A percentile compares a stretch with the other conserved stretches of the same genome.
Conservation (phyloP, 2,888 invertebrate genomes). For the Drosophila pseudotakahashii region DNA sequence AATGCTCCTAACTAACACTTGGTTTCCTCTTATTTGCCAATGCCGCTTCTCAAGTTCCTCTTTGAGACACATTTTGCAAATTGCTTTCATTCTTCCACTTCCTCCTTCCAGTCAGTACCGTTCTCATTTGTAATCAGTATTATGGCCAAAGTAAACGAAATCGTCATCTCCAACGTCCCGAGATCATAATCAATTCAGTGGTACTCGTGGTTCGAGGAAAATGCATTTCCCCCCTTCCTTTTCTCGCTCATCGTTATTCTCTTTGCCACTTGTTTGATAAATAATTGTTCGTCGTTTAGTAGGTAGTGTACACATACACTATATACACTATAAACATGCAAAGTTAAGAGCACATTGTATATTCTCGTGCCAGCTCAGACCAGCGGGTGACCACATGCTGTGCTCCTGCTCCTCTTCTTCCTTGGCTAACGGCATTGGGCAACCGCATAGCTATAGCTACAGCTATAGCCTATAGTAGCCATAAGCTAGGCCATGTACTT, state of each 20-base stretch:
- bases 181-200: constrained; percentile 55
- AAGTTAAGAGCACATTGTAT: constrained; percentile 58
- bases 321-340: constrained; percentile 57
- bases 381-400: constrained; percentile 68
- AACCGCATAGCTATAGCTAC: constrained; percentile 59
- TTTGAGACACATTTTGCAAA: constrained; percentile 26
- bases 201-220: constrained; percentile 22
- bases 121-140: constrained; percentile 50
- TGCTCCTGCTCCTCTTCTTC: constrained; percentile 15
- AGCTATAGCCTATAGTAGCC: constrained; percentile 27
- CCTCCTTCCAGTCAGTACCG: constrained; percentile 19
- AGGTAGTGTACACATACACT: no score
- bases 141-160: constrained; percentile 29
- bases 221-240: not conserved
- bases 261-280: constrained; percentile 62
- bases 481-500: constrained; percentile 43
- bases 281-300: constrained; percentile 68
- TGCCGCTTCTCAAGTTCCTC: constrained; percentile 15
- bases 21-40: constrained; percentile 9
- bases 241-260: constrained; percentile 22
- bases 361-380: constrained; percentile 13
- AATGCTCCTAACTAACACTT: not conserved
- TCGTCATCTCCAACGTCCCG: constrained; percentile 44
- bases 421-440: constrained; percentile 61
- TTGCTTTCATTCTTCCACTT: constrained; percentile 26